Evolutionary conservation across 2,888 invertebrate genomes (phyloP).

Genomic region (Drosophila pseudotalamancana): DNA sequence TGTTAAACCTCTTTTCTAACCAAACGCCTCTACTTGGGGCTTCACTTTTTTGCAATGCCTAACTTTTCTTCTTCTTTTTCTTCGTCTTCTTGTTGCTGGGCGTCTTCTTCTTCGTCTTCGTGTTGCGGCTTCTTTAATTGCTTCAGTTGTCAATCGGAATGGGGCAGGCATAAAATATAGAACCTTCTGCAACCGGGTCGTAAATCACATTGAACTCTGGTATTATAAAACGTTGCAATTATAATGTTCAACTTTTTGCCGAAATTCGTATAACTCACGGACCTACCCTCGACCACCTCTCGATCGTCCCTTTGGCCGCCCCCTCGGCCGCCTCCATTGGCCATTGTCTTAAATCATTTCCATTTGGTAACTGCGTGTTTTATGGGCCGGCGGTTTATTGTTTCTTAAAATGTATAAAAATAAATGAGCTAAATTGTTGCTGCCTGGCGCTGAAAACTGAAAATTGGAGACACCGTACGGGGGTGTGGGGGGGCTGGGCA

Average conservation of each 20-base stretch:
- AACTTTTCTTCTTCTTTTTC: too few relatives aligned
- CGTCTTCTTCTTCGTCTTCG: neutral
- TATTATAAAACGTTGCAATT: slow-evolving; percentile 74
- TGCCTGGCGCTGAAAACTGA: slow-evolving; percentile 55
- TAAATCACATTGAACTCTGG: slow-evolving; percentile 52
- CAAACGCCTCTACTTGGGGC: too few relatives aligned
- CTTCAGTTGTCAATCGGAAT: slow-evolving; percentile 16
- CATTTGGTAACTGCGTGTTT: slow-evolving; percentile 76
- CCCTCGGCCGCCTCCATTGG: too few relatives aligned
- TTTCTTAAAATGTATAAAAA: slow-evolving; percentile 78
- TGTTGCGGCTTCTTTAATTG: slow-evolving; percentile 15
- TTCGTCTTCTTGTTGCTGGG: too few relatives aligned
- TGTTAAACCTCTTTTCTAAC: too few relatives aligned
- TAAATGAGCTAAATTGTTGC: slow-evolving; percentile 77
- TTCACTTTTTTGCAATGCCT: too few relatives aligned
- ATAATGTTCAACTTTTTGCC: slow-evolving; percentile 69
- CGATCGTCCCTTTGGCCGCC: slow-evolving; percentile 7
- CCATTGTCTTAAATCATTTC: slow-evolving; percentile 73
- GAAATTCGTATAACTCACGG: slow-evolving; percentile 49
- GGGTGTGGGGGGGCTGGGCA: too few relatives aligned
- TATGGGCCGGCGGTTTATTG: slow-evolving; percentile 77
- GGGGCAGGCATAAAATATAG: neutral
- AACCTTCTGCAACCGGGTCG: too few relatives aligned
- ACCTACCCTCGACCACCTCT: too few relatives aligned
- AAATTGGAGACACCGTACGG: too few relatives aligned